Evolutionary conservation across 2,113 vertebrate species (phyloP).

Genomic region (Ciconia stormi): DNA sequence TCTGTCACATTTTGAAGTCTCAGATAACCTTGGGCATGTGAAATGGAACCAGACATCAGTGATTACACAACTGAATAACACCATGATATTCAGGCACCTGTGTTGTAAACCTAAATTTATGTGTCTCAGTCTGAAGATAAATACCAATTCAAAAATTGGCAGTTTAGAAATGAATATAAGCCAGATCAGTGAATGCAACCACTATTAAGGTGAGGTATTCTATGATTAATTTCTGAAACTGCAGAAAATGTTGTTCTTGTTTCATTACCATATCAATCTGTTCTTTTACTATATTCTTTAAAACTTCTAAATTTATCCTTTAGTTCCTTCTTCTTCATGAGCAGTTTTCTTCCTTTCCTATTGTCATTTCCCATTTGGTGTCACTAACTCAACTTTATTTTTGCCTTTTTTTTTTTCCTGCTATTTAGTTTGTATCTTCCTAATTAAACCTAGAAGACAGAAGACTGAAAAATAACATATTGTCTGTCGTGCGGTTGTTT

Average conservation of each 20-base stretch:
- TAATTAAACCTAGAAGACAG: not conserved
- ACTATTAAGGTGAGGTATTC: not conserved
- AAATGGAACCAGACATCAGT: not conserved
- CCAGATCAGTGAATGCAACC: not conserved
- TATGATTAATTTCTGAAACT: not conserved
- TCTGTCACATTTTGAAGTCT: not conserved
- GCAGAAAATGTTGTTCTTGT: not conserved
- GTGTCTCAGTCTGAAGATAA: not conserved
- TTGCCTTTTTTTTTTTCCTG: fast-evolving
- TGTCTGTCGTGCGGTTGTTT: not conserved
- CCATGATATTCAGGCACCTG: not conserved
- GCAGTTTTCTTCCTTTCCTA: not conserved
- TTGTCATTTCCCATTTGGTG: not conserved
- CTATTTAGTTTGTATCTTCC: not conserved
- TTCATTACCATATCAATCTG: not conserved
- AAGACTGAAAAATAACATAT: not conserved
- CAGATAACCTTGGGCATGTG: not conserved
- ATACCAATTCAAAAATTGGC: not conserved
- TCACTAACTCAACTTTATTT: not conserved
- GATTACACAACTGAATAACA: not conserved
- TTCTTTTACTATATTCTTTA: not conserved
- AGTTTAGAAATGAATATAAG: not conserved
- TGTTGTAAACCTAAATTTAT: not conserved
- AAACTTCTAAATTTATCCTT: not conserved
- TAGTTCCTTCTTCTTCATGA: not conserved